These are phyloP conservation scores for Euschistus heros DNA, from an alignment of 1,140 invertebrate genomes.

Conservation along the genomic window DNA sequence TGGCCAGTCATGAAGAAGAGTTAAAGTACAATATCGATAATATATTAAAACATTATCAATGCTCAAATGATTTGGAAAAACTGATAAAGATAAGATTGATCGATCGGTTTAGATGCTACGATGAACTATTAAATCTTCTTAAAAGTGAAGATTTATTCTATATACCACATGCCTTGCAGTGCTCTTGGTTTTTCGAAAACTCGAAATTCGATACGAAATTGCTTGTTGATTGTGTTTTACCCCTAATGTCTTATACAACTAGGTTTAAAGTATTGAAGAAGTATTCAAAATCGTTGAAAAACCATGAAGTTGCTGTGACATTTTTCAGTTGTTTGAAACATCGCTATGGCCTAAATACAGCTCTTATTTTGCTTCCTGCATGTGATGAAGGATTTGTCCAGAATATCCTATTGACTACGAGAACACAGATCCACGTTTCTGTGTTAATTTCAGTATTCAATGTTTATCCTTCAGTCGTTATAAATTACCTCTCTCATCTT, in stretches of 20 bases:
- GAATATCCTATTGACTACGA: background rate
- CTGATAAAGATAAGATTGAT: constrained; percentile 12
- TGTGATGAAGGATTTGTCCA: constrained; percentile 13
- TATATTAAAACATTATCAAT: background rate
- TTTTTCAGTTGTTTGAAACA: constrained; percentile 6
- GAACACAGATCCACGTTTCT: background rate
- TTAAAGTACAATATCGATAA: background rate
- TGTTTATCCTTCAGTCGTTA: constrained; percentile 7
- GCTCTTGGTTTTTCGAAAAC: constrained; percentile 16
- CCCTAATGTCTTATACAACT: background rate
- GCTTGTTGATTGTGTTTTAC: constrained; percentile 7
- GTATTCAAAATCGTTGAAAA: constrained; percentile 16
- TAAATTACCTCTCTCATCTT: constrained; percentile 12
- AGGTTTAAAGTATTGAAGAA: constrained; percentile 20
- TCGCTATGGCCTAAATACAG: constrained; percentile 11
- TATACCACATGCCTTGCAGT: constrained; percentile 12
- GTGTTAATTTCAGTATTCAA: background rate
- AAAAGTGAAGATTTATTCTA: constrained; percentile 13
- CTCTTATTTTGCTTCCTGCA: constrained; percentile 10
- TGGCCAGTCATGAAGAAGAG: background rate
- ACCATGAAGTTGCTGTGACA: constrained; percentile 2
- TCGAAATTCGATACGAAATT: background rate
- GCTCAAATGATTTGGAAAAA: constrained; percentile 3
- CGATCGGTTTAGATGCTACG: background rate
- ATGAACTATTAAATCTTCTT: constrained; percentile 9